A percentile compares a stretch with the other conserved stretches of the same genome.
phyloP scores from a whole-genome alignment of 2,888 invertebrate species.

The Parnassius apollo region DNA sequence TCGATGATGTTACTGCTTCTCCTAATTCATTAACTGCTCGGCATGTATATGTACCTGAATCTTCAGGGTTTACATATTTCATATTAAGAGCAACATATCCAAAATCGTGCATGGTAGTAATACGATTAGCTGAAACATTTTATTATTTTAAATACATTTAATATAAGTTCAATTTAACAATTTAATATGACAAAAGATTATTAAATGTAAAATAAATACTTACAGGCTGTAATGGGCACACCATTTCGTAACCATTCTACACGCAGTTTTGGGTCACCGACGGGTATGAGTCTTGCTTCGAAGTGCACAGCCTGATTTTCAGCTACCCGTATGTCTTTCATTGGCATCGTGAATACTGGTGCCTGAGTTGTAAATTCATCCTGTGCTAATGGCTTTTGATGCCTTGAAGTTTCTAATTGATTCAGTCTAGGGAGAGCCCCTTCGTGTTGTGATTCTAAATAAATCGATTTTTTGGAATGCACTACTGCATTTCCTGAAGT shows the following conservation, averaged over 20 bases:
- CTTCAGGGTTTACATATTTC: conserved; percentile 97
- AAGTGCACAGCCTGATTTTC: conserved; percentile 97
- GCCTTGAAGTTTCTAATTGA: conserved; percentile 89
- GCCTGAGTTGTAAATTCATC: conserved; percentile 93
- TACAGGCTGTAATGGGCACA: conserved; percentile 93
- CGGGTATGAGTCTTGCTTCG: conserved; percentile 95
- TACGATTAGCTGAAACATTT: conserved; percentile 86
- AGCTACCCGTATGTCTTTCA: conserved; percentile 91
- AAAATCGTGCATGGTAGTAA: conserved; percentile 98
- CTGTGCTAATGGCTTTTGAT: conserved; percentile 86
- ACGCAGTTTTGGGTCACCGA: conserved; percentile 94
- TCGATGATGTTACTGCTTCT: conserved; percentile 96
- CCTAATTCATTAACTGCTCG: conserved; percentile 95
- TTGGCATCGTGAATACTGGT: conserved; percentile 95
- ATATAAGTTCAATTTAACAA: background rate
- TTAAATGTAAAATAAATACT: conserved; percentile 50
- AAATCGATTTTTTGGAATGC: conserved; percentile 92
- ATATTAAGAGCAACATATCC: conserved; percentile 97
- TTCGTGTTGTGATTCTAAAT: conserved; percentile 93
- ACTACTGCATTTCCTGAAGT: conserved; percentile 93
- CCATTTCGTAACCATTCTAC: conserved; percentile 97
- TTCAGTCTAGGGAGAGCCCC: conserved; percentile 89
- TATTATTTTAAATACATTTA: background rate
- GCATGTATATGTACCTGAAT: conserved; percentile 98
- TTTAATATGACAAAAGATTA: background rate